Evolutionary conservation across 2,797 vertebrate species (phyloP), one percentile per base, ranked within the genome.

Genomic region (Phalloptychus januarius): DNA sequence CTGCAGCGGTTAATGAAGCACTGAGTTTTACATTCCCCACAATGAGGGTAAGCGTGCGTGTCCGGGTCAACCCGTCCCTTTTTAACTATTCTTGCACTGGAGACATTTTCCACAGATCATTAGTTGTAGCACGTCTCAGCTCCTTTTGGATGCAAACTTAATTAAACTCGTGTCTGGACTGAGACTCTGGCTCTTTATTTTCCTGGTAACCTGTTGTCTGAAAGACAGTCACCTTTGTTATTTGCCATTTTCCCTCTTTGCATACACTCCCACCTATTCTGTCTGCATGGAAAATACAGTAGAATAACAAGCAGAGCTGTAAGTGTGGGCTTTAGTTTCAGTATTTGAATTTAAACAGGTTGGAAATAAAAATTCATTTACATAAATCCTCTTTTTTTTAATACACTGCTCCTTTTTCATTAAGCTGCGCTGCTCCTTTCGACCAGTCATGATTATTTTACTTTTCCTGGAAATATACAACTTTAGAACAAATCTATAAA

Each of bases 51-150:
- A 79, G 54, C 72, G 71, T 56, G 6, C 38, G 38, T 45, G 46
- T 18, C 77, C 71, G 65, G 83, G 89, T 87, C 89, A 90, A 76
- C 74, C 58, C 84, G 80, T 83, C 33, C 33, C 79, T 75, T 85
- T 85, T 85, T 67, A 81, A 85, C 79, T 80, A 42, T 42, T 72
- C 74, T 70, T 73, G 74, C 79, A 71, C 50, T 73, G 74, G 50
- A 86, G 78, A 82, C 84, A 84, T 88, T 88, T 81, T 83, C 78
- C 85, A 74, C 80, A 86, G 80, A 88, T 91, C 88, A 89, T 90
- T 91, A 92, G 87, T 84, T 84, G 82, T 67, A 86, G 84, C 83
- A 86, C 56, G 77, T 85, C 85, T 85, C 79, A 36, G 80, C 82
- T 83, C 84, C 74, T 76, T 79, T 75, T 76, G 80, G 79, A 72